Conservation (phyloP, 2,797 vertebrate species). For the Macrochelys suwanniensis region DNA sequence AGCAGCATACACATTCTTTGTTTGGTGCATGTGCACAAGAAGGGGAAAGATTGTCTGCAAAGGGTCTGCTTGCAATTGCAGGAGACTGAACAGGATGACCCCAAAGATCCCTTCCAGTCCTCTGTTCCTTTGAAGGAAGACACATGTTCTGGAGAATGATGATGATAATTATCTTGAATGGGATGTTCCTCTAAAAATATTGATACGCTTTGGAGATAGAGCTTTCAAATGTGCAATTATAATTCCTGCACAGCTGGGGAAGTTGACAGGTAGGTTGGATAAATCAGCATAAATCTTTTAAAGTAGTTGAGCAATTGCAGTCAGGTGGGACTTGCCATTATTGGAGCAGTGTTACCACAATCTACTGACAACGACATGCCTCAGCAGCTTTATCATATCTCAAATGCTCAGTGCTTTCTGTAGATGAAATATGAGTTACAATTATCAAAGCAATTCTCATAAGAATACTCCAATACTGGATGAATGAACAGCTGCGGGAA, state of each 20-base stretch:
- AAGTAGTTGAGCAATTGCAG: background rate
- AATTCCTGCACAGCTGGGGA: conserved; percentile 19
- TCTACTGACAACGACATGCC: background rate
- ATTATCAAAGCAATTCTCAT: background rate
- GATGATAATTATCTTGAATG: background rate
- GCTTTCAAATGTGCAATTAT: conserved; percentile 13
- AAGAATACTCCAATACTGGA: background rate
- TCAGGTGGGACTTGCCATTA: background rate
- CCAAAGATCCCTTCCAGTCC: background rate
- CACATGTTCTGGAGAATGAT: background rate
- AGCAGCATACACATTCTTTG: background rate
- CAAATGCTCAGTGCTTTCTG: background rate
- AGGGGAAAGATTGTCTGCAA: background rate
- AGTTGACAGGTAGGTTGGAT: conserved; percentile 9
- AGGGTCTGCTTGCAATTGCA: background rate
- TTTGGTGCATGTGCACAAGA: background rate
- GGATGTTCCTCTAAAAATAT: conserved; percentile 10
- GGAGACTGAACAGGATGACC: background rate
- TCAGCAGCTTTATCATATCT: background rate
- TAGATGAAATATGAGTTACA: background rate
- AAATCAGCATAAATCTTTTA: conserved; percentile 11
- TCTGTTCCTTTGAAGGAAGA: background rate
- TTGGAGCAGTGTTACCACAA: background rate
- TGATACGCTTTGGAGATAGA: background rate
- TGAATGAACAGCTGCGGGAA: background rate